Evolutionary conservation across 1,140 invertebrate species (phyloP), one percentile per base, ranked within the genome.

Genomic region (Caerostris darwini): DNA sequence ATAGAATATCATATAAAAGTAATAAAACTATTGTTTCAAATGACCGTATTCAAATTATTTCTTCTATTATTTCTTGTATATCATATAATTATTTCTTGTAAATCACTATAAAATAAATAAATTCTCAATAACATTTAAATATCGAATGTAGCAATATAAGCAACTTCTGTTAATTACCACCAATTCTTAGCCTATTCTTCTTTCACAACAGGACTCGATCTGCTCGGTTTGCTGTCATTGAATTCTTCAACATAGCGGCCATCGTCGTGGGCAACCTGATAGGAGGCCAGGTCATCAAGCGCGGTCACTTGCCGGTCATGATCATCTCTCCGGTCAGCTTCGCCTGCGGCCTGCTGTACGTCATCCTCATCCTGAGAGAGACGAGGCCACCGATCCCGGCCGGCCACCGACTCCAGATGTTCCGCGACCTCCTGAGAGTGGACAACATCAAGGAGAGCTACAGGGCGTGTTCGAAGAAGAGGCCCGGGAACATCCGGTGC

Each of bases 131-230:
- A 34, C 34, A 34, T 34, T 34, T 1, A 34, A 34, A 34, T 34
- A 34, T 34, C 34, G 0, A 34, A 34, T 34, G 34, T 34, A 34
- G 34, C 34, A 34, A 34, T 34, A 34, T 34, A 34, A 34, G 34
- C 34, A 34, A 34, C 34, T 34, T 34, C 2, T 34, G 34, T 34
- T 34, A 34, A 34, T 34, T 34, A 34, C 7, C 67, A 53, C n/a
- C 94, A 95, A 61, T 95, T 95, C 88, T 95, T 90, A 53, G 83
- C 89, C 7, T 34, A 34, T 34, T 34, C 34, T 34, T 34, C 0
- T 67, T 67, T n/a, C 64, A 14, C 12, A 34, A 5, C 57, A 93
- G 92, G 17, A 58, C 89, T 5, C 34, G 94, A 59, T 8, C 94
- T 14, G 19, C 50, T 56, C 58, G 90, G 3, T 94, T 83, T 53